These are phyloP conservation scores for Conomelus anceps DNA, from an alignment of 2,888 invertebrate genomes.

Conservation along the genomic window DNA sequence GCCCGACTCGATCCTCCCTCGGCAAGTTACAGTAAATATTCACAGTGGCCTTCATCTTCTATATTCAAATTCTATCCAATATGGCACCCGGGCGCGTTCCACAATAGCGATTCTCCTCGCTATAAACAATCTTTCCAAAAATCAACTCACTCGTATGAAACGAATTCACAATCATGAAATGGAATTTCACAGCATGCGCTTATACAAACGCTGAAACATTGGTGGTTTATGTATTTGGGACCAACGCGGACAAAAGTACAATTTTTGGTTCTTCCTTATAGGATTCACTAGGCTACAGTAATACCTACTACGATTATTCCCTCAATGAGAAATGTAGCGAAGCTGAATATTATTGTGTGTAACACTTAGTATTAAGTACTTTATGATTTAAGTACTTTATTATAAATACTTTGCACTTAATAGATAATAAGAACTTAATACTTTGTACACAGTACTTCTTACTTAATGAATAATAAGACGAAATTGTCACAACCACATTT, in stretches of 20 bases:
- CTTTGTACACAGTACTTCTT: too few relatives aligned
- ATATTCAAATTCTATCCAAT: neutral
- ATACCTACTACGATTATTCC: too few relatives aligned
- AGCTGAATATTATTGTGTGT: too few relatives aligned
- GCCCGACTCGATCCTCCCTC: neutral
- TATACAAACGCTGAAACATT: neutral
- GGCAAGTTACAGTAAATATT: neutral
- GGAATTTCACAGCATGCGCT: neutral
- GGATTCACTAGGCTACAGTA: neutral
- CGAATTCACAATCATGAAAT: neutral
- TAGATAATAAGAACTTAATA: too few relatives aligned
- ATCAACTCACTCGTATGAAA: neutral
- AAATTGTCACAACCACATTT: too few relatives aligned
- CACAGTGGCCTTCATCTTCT: neutral
- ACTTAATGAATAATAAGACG: too few relatives aligned
- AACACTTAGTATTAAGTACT: too few relatives aligned
- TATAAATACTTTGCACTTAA: too few relatives aligned
- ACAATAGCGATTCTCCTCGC: neutral
- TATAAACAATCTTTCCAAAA: neutral
- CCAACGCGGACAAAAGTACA: neutral
- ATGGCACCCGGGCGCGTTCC: neutral
- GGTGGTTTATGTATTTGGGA: neutral
- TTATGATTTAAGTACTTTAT: too few relatives aligned
- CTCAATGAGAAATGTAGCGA: too few relatives aligned
- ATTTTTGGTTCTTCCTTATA: neutral